Percentiles rank a stretch among this genome's conserved stretches.
Evolutionary conservation across 2,797 vertebrate genomes (phyloP).

Genomic region (Hafferia zeledoni): DNA sequence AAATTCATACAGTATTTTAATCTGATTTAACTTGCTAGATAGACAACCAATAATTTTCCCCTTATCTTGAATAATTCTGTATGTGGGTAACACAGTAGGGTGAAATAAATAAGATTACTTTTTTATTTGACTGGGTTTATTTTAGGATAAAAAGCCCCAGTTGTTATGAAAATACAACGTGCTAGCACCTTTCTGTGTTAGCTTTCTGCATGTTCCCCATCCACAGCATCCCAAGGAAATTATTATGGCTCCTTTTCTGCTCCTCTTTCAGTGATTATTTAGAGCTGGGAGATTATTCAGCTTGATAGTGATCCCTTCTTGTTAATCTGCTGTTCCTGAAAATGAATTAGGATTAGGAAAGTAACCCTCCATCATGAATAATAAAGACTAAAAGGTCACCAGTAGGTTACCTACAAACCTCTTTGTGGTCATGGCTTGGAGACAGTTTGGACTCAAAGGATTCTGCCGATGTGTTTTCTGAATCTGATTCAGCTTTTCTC

Average conservation of each 20-base stretch:
- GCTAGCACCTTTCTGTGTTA: neutral
- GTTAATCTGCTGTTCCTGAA: constrained; percentile 23
- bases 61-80: constrained; percentile 35
- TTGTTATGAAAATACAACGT: constrained; percentile 9
- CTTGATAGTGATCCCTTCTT: constrained; percentile 12
- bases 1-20: constrained; percentile 55
- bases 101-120: constrained; percentile 39
- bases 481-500: neutral
- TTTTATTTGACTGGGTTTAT: constrained; percentile 6
- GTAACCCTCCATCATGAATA: neutral
- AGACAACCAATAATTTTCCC: constrained; percentile 57
- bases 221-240: neutral
- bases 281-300: constrained; percentile 8
- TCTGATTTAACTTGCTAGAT: constrained; percentile 39
- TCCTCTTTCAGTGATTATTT: constrained; percentile 7
- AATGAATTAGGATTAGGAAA: constrained; percentile 39
- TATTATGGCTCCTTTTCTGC: neutral
- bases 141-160: neutral
- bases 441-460: neutral
- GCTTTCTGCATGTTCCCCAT: neutral
- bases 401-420: neutral
- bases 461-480: neutral
- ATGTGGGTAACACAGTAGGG: neutral
- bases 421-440: neutral
- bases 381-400: neutral